Conservation (phyloP, 2,113 vertebrate genomes). For the Microtus pennsylvanicus region DNA sequence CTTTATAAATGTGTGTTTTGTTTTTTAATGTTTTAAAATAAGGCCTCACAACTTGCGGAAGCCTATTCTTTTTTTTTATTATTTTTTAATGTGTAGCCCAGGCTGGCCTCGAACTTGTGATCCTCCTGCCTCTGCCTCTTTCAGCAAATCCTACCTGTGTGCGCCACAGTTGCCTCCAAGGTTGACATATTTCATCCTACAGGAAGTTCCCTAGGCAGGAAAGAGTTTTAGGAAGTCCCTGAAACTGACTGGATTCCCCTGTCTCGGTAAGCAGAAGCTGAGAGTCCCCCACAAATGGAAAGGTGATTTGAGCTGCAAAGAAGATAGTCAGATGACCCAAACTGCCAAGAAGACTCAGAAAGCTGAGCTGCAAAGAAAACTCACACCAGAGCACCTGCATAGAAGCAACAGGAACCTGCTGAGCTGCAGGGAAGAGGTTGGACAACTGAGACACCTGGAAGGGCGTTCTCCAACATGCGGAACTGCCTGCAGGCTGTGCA, state of each 20-base stretch:
- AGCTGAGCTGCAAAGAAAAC: not conserved
- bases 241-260: too few relatives aligned
- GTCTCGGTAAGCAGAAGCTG: not conserved
- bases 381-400: not conserved
- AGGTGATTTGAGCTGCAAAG: not conserved
- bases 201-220: not conserved
- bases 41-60: not conserved
- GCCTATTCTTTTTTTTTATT: not conserved
- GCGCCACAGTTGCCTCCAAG: not conserved
- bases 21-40: not conserved
- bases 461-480: too few relatives aligned
- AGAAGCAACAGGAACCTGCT: too few relatives aligned
- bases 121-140: too few relatives aligned
- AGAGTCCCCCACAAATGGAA: not conserved
- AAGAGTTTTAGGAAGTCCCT: too few relatives aligned
- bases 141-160: too few relatives aligned
- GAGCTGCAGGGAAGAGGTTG: too few relatives aligned
- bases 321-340: not conserved
- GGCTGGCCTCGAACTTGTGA: too few relatives aligned
- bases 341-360: not conserved
- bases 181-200: not conserved
- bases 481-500: too few relatives aligned
- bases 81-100: too few relatives aligned
- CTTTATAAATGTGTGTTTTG: not conserved
- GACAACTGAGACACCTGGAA: too few relatives aligned